phyloP scores from a whole-genome alignment of 2,888 invertebrate genomes.

The Oscheius sp. region DNA sequence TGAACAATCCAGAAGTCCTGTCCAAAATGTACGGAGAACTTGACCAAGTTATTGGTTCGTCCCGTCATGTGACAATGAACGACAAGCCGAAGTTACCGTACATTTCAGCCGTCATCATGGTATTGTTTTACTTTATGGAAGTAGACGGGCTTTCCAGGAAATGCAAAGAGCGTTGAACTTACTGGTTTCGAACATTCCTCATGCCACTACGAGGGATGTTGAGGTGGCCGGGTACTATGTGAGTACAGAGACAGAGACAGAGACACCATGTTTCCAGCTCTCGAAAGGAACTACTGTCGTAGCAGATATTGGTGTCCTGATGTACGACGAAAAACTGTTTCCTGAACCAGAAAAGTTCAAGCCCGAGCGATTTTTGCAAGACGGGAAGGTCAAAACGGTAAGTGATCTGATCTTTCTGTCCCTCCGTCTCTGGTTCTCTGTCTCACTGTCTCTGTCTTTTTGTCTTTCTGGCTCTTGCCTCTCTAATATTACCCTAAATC shows the following conservation, averaged over 20 bases:
- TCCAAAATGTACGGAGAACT: conserved; percentile 17
- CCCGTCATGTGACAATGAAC: conserved; percentile 49
- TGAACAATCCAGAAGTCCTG: conserved; percentile 37
- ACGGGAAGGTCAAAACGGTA: conserved; percentile 29
- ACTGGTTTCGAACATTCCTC: conserved; percentile 44
- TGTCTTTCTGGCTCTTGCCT: too few species aligned
- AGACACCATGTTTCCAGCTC: conserved; percentile 1
- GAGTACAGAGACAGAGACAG: background rate
- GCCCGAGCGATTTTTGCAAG: conserved; percentile 22
- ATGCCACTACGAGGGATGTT: conserved; percentile 44
- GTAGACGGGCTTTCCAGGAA: conserved; percentile 33
- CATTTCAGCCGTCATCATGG: conserved; percentile 54
- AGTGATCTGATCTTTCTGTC: background rate
- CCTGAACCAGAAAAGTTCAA: conserved; percentile 24
- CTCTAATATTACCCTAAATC: background rate
- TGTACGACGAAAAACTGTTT: conserved; percentile 23
- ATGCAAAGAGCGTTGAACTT: conserved; percentile 46
- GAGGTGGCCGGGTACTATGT: conserved; percentile 37
- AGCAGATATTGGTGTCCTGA: conserved; percentile 8
- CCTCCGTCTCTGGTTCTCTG: too few species aligned
- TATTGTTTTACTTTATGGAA: conserved; percentile 13
- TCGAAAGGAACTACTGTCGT: conserved; percentile 18
- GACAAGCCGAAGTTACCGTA: conserved; percentile 52
- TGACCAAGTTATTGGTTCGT: conserved; percentile 45
- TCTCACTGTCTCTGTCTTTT: too few species aligned